phyloP scores from a whole-genome alignment of 2,113 vertebrate species.

The human region DNA sequence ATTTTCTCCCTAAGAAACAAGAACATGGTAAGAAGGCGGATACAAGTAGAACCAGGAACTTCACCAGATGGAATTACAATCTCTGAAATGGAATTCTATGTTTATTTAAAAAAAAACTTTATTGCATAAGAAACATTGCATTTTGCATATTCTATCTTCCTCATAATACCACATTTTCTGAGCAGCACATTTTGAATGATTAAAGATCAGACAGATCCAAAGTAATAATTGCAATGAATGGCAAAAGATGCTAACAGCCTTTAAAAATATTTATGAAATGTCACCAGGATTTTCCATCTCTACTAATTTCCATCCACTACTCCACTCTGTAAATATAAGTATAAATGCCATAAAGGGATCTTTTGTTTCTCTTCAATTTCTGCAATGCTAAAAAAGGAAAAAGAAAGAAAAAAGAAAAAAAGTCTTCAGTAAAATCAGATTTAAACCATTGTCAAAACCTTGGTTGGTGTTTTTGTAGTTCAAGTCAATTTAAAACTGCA shows the following conservation, averaged over 20 bases:
- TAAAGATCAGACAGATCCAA: slow-evolving; percentile 51
- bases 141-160: slow-evolving; percentile 20
- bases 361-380: slow-evolving; percentile 41
- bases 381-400: not conserved
- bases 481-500: slow-evolving; percentile 50
- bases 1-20: slow-evolving; percentile 87
- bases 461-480: slow-evolving; percentile 52
- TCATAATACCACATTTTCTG: slow-evolving; percentile 3
- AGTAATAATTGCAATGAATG: not conserved
- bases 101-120: not conserved
- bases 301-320: slow-evolving; percentile 47
- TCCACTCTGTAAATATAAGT: slow-evolving; percentile 27
- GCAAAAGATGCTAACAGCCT: slow-evolving; percentile 46
- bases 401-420: not conserved
- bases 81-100: slow-evolving; percentile 15
- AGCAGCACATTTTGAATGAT: not conserved
- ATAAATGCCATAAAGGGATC: slow-evolving; percentile 36
- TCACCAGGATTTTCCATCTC: not conserved
- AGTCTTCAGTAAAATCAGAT: slow-evolving; percentile 50
- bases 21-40: slow-evolving; percentile 50
- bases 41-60: not conserved
- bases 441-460: slow-evolving; percentile 2
- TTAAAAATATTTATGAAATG: slow-evolving; percentile 28
- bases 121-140: not conserved
- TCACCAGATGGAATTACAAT: not conserved